A percentile compares a stretch with the other conserved stretches of the same genome.
phyloP scores from a whole-genome alignment of 2,113 vertebrate species.

The Mesitornis unicolor region DNA sequence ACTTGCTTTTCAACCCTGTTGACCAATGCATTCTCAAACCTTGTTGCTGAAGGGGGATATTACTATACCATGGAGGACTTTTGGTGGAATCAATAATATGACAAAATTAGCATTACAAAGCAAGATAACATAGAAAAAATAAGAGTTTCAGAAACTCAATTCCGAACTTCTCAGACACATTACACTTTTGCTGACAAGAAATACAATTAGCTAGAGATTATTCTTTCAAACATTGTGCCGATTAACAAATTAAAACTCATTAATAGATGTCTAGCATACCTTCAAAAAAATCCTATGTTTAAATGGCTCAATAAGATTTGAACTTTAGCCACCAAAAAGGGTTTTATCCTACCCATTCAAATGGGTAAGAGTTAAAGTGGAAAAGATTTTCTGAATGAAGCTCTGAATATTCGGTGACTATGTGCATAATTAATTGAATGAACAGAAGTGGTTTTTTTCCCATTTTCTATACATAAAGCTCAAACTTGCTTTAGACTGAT shows the following conservation, averaged over 20 bases:
- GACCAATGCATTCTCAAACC: neutral
- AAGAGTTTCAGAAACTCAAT: neutral
- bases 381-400: neutral
- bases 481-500: neutral
- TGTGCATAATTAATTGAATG: neutral
- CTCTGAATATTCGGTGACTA: neutral
- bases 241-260: neutral
- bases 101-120: neutral
- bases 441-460: neutral
- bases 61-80: neutral
- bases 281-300: neutral
- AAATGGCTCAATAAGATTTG: rapidly evolving
- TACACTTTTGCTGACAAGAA: neutral
- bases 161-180: neutral
- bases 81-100: neutral
- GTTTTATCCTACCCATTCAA: neutral
- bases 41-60: neutral
- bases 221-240: neutral
- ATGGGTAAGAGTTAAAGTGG: neutral
- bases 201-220: neutral
- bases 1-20: neutral
- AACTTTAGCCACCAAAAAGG: neutral
- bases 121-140: neutral
- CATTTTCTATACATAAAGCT: neutral
- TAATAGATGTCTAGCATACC: neutral